These are phyloP conservation scores for Phthorimaea operculella DNA, from an alignment of 1,140 invertebrate species.

Conservation along the genomic window DNA sequence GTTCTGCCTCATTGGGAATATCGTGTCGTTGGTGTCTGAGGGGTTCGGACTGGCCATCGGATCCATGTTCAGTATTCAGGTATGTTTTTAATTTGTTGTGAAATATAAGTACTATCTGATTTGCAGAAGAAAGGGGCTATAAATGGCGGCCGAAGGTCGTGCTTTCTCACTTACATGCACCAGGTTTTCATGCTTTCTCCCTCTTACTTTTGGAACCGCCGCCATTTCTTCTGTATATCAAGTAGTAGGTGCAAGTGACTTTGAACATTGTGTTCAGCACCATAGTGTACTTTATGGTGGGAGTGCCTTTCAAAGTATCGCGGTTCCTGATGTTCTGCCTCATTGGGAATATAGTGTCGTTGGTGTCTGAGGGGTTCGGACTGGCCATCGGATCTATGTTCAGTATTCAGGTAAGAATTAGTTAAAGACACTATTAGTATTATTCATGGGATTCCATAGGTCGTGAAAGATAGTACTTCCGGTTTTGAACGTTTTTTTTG, in stretches of 20 bases:
- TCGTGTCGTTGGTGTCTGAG: constrained; percentile 71
- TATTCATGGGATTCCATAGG: too few relatives aligned
- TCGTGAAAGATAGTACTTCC: too few relatives aligned
- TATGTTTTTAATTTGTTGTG: too few relatives aligned
- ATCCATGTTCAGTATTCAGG: constrained; percentile 39
- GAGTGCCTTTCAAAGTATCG: constrained; percentile 63
- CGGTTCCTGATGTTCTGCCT: constrained; percentile 70
- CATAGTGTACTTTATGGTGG: constrained; percentile 71
- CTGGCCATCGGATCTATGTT: constrained; percentile 74
- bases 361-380: constrained; percentile 73
- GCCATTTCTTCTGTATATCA: too few relatives aligned
- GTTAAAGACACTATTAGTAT: too few relatives aligned
- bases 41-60: constrained; percentile 73
- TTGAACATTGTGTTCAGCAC: constrained; percentile 70
- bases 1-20: constrained; percentile 69
- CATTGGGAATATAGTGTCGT: constrained; percentile 68
- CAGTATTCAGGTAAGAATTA: constrained; percentile 70
- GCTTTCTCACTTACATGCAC: too few relatives aligned
- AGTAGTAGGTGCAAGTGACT: constrained; percentile 66
- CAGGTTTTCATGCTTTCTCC: too few relatives aligned
- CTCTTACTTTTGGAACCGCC: too few relatives aligned
- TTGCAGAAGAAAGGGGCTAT: too few relatives aligned
- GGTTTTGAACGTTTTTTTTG: too few relatives aligned
- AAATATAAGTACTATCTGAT: too few relatives aligned
- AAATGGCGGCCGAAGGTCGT: too few relatives aligned